phyloP scores from a whole-genome alignment of 2,888 invertebrate genomes.

The Pterostichus madidus region DNA sequence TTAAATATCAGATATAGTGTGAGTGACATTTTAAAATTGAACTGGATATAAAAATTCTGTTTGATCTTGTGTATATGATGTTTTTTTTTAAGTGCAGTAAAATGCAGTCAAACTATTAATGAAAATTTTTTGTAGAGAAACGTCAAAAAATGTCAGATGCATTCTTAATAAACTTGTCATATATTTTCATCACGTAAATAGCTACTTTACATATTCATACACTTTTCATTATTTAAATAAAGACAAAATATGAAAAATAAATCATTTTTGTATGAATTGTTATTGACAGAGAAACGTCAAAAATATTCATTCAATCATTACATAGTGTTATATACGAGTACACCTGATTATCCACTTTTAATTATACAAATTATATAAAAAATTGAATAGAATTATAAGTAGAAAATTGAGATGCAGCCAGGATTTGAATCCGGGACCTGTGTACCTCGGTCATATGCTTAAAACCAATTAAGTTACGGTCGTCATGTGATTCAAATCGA shows the following conservation, averaged over 20 bases:
- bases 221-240: no score
- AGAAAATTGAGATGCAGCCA: no score
- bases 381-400: no score
- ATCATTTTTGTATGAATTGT: background rate
- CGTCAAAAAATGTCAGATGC: conserved; percentile 22
- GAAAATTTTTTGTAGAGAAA: conserved; percentile 14
- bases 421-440: no score
- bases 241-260: background rate
- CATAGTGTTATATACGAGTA: no score
- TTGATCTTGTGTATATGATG: conserved; percentile 9
- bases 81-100: conserved; percentile 16
- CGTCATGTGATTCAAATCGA: no score
- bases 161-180: conserved; percentile 21
- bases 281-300: no score
- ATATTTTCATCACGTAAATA: background rate
- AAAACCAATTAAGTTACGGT: no score
- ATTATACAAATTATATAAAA: no score
- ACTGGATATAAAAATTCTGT: conserved; percentile 38
- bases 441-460: no score
- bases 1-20: conserved; percentile 27
- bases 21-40: conserved; percentile 31
- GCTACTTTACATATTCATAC: background rate
- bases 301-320: no score
- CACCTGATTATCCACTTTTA: no score
- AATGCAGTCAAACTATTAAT: conserved; percentile 26